Conservation (phyloP, 2,888 invertebrate genomes). For the Creontiades dilutus region DNA sequence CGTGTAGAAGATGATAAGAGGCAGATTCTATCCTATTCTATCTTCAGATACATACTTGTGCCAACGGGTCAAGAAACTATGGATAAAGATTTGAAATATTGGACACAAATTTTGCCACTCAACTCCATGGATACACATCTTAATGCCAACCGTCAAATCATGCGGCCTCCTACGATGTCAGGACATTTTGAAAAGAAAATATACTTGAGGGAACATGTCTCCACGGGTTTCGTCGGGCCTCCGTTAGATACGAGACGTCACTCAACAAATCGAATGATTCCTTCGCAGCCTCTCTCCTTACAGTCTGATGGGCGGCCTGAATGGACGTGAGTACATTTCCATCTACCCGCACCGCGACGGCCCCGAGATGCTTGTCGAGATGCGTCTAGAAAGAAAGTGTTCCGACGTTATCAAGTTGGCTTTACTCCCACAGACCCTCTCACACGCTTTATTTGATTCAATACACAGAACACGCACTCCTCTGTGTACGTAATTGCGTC, state of each 20-base stretch:
- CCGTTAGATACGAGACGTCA: not conserved
- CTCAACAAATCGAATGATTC: conserved; percentile 14
- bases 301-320: conserved; percentile 10
- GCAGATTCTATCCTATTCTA: too few relatives aligned
- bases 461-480: conserved; percentile 36
- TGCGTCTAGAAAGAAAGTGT: conserved; percentile 35
- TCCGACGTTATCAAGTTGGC: conserved; percentile 32
- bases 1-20: too few relatives aligned
- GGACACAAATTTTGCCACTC: too few relatives aligned
- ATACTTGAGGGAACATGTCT: not conserved
- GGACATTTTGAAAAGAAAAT: too few relatives aligned
- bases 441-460: conserved; percentile 42
- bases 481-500: conserved; percentile 5
- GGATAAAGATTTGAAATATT: too few relatives aligned
- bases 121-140: too few relatives aligned
- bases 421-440: conserved; percentile 22
- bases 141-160: too few relatives aligned
- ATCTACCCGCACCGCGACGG: not conserved
- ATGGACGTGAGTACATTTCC: conserved; percentile 20
- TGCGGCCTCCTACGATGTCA: too few relatives aligned
- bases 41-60: too few relatives aligned
- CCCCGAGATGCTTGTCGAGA: conserved; percentile 7
- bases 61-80: too few relatives aligned
- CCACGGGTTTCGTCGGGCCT: not conserved
- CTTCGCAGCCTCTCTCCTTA: not conserved